These are phyloP conservation scores for Bacillus rossius DNA, from an alignment of 1,140 invertebrate species.

Conservation along the genomic window DNA sequence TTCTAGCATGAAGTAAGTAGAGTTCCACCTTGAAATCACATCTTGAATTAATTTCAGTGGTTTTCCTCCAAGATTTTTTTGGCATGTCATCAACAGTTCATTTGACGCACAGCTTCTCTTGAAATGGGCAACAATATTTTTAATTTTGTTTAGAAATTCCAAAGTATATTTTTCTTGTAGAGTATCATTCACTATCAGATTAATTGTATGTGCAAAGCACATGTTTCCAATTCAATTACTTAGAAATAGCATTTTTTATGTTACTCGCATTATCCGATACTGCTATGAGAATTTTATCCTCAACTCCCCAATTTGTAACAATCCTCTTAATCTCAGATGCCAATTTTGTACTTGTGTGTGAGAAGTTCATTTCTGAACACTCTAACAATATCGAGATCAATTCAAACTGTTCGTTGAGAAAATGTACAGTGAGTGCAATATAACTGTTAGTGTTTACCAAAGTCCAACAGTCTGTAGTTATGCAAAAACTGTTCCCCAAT, in stretches of 20 bases:
- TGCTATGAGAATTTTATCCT: constrained; percentile 19
- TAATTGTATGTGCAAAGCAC: constrained; percentile 28
- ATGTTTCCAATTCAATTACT: constrained; percentile 21
- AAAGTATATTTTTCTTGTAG: background rate
- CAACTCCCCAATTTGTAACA: constrained; percentile 18
- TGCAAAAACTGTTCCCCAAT: background rate
- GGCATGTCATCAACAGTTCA: background rate
- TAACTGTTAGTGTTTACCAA: constrained; percentile 19
- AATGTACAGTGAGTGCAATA: constrained; percentile 20
- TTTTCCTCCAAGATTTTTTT: constrained; percentile 6
- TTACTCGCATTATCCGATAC: constrained; percentile 26
- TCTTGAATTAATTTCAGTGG: constrained; percentile 12
- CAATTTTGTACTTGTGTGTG: constrained; percentile 15
- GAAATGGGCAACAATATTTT: background rate
- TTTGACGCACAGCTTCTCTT: constrained; percentile 1
- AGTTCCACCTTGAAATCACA: constrained; percentile 16
- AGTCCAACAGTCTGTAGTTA: constrained; percentile 15
- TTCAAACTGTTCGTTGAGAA: constrained; percentile 17
- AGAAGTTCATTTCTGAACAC: constrained; percentile 5
- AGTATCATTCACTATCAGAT: constrained; percentile 22
- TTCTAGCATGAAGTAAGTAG: constrained; percentile 14
- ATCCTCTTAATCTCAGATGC: constrained; percentile 14
- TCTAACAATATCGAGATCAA: constrained; percentile 13
- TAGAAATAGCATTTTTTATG: constrained; percentile 22
- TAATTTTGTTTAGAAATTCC: background rate